Percentiles rank a stretch among this genome's conserved stretches.
phyloP scores from a whole-genome alignment of 2,113 vertebrate genomes.

The Corythaixoides concolor region DNA sequence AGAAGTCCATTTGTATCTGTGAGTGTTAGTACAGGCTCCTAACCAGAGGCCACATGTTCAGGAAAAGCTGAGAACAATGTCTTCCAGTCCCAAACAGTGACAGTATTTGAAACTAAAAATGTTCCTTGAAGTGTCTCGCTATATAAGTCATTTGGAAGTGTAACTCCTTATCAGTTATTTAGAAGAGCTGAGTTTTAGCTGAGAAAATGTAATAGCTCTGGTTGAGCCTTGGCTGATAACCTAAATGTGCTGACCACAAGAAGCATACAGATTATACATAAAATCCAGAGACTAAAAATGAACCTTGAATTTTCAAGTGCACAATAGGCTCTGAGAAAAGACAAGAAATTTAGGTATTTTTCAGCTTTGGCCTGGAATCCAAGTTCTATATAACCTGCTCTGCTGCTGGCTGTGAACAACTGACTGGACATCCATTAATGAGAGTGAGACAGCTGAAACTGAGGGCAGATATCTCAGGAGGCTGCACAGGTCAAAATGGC shows the following conservation, averaged over 20 bases:
- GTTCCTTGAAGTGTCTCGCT: constrained; percentile 13
- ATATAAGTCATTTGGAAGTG: constrained; percentile 20
- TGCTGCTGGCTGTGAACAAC: background rate
- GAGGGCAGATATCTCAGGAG: background rate
- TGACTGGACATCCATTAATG: background rate
- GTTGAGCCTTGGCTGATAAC: constrained; percentile 28
- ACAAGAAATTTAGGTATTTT: background rate
- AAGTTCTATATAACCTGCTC: background rate
- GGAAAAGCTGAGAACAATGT: constrained; percentile 23
- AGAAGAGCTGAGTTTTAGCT: constrained; percentile 25
- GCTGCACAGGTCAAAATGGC: background rate
- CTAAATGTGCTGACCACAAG: constrained; percentile 8
- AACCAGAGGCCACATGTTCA: background rate
- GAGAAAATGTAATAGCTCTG: constrained; percentile 42
- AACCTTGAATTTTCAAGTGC: constrained; percentile 29
- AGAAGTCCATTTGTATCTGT: constrained; percentile 5
- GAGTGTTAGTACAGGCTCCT: background rate
- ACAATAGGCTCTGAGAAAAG: background rate
- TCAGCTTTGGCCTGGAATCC: background rate
- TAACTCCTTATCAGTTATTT: constrained; percentile 44
- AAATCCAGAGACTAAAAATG: constrained; percentile 13
- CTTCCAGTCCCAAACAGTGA: background rate
- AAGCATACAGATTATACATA: constrained; percentile 27
- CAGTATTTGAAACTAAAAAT: constrained; percentile 41
- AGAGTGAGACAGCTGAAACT: background rate